Evolutionary conservation across 2,113 vertebrate genomes (phyloP), one percentile per base, ranked within the genome.

Genomic region (Strix uralensis): DNA sequence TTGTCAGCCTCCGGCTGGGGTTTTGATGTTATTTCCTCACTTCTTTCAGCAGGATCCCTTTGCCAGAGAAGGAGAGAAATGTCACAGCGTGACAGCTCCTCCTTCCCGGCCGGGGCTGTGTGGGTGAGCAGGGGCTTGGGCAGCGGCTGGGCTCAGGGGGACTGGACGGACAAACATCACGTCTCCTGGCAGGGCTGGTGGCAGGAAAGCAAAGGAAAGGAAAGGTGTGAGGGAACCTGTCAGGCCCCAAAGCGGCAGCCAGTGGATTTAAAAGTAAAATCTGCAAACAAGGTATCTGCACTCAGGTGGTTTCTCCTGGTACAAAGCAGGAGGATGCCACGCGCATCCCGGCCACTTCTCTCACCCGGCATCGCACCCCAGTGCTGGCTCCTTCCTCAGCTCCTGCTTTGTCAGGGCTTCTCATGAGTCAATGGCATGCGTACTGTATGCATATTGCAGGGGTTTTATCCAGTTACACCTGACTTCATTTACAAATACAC

Each of bases 91-190:
- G 91, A 88, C 88, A 90, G 58, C 23, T 75, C 10, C 42, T 78
- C 61, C 66, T 29, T 84, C 52, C 54, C 4, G 4, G 38, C 30
- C 1, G 2, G 15, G 54, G 15, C 58, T 44, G 36, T 0, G 4
- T 0, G 0, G 16, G 75, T n/a, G 62, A 75, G 51, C 9, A 22
- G 16, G n/a, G 38, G 20, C 25, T 58, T 13, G 10, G 20, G 49
- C 38, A 49, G 44, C 0, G 0, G n/a, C 17, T 2, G 15, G 57
- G 34, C 1, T 0, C 29, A 29, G 0, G 0, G 26, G 29, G 30
- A 13, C 65, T 44, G 52, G 74, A 77, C 47, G 47, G 65, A 67
- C 51, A n/a, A 81, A 20, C 47, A 15, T 26, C 29, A 42, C 2
- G 3, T 54, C 65, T 73, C 23, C 70, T 51, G 65, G n/a, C 7